Percentiles rank a stretch among this genome's conserved stretches.
Conservation (phyloP, 2,113 vertebrate genomes). For the Vulpes lagopus region DNA sequence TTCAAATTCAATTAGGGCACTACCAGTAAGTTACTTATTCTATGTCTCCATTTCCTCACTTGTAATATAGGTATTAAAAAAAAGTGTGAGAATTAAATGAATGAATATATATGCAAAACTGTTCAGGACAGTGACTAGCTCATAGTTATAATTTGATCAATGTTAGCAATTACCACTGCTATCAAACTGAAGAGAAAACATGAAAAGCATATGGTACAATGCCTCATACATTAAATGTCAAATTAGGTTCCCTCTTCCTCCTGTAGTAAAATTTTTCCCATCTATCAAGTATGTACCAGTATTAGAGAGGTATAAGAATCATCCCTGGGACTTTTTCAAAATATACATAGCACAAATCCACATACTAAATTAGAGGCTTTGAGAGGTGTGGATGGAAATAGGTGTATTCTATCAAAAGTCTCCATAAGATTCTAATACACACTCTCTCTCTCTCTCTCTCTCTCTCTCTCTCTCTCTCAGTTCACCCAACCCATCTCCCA, state of each 20-base stretch:
- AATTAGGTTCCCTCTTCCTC: neutral
- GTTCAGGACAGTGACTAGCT: neutral
- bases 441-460: neutral
- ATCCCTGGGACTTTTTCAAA: neutral
- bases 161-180: neutral
- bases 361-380: constrained; percentile 35
- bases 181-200: neutral
- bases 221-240: neutral
- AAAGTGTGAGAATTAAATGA: constrained; percentile 23
- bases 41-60: neutral
- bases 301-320: neutral
- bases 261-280: constrained; percentile 11
- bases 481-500: neutral
- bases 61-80: neutral
- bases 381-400: neutral
- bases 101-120: neutral
- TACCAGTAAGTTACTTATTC: neutral
- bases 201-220: constrained; percentile 10
- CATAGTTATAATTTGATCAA: neutral
- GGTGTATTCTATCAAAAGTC: neutral
- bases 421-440: neutral
- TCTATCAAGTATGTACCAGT: neutral
- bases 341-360: neutral
- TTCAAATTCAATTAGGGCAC: neutral
- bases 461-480: neutral